Conservation (phyloP, 1,140 invertebrate species). For the Tetragnatha versicolor region DNA sequence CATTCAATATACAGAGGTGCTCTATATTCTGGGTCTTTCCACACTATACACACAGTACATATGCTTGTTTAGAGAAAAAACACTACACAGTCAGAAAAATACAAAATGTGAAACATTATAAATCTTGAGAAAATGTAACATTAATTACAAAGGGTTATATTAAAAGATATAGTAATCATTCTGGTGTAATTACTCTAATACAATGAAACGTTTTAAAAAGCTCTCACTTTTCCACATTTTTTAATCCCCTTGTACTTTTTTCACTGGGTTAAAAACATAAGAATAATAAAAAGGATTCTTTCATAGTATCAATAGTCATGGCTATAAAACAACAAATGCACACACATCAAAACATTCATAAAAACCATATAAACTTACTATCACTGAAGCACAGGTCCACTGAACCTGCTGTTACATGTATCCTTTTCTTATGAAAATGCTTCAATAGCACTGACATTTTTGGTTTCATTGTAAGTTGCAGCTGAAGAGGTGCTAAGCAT, state of each 20-base stretch:
- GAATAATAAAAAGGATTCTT: conserved; percentile 40
- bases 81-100: conserved; percentile 56
- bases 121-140: conserved; percentile 57
- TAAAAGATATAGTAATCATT: conserved; percentile 57
- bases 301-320: conserved; percentile 45
- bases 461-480: conserved; percentile 6
- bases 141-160: conserved; percentile 57
- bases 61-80: conserved; percentile 53
- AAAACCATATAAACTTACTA: conserved; percentile 53
- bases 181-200: conserved; percentile 52
- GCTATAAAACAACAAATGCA: conserved; percentile 52
- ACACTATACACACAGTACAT: conserved; percentile 44
- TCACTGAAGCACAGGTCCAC: conserved; percentile 29
- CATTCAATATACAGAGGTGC: conserved; percentile 48
- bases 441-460: conserved; percentile 22
- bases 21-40: conserved; percentile 9
- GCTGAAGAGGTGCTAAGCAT: conserved; percentile 30
- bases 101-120: conserved; percentile 57
- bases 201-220: conserved; percentile 54
- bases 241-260: conserved; percentile 24
- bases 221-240: conserved; percentile 46
- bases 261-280: conserved; percentile 55
- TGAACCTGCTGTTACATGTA: conserved; percentile 20
- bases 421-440: conserved; percentile 8
- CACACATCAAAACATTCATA: conserved; percentile 52